Percentiles rank a stretch among this genome's conserved stretches.
These are phyloP conservation scores for Pteronotus mesoamericanus DNA, from an alignment of 2,797 vertebrate species.

Conservation along the genomic window DNA sequence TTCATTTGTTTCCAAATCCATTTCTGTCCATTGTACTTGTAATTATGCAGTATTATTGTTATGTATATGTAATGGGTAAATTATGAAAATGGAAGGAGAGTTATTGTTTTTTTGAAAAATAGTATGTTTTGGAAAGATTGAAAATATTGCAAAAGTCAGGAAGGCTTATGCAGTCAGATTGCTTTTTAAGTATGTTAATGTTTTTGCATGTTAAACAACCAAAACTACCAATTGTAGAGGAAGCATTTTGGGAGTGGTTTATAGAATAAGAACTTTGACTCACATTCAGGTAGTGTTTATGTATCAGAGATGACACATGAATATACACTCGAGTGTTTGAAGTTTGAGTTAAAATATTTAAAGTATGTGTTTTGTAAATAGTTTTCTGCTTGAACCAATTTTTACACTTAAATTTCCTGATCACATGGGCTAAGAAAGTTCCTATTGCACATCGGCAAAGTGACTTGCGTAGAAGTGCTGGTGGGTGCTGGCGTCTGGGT, in stretches of 20 bases:
- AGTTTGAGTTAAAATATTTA: constrained; percentile 33
- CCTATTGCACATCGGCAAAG: neutral
- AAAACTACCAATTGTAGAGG: neutral
- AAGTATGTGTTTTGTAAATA: neutral
- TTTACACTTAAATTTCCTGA: neutral
- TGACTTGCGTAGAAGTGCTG: neutral
- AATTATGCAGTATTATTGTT: neutral
- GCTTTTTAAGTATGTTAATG: constrained; percentile 7
- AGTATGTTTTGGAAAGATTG: neutral
- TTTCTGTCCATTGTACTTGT: neutral
- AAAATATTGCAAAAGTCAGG: constrained; percentile 32
- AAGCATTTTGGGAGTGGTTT: neutral
- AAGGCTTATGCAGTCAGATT: neutral
- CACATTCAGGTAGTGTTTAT: neutral
- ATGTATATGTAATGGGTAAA: neutral
- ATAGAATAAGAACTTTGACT: constrained; percentile 4
- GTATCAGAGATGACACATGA: neutral
- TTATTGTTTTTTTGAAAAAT: constrained; percentile 33
- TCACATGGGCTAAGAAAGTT: neutral
- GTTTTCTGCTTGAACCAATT: neutral
- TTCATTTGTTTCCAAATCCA: neutral
- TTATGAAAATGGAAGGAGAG: neutral
- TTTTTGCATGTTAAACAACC: constrained; percentile 3
- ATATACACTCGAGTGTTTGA: neutral
- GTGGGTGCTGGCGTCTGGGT: neutral